phyloP scores from a whole-genome alignment of 2,797 vertebrate species.

The Scomberomorus guttatus region DNA sequence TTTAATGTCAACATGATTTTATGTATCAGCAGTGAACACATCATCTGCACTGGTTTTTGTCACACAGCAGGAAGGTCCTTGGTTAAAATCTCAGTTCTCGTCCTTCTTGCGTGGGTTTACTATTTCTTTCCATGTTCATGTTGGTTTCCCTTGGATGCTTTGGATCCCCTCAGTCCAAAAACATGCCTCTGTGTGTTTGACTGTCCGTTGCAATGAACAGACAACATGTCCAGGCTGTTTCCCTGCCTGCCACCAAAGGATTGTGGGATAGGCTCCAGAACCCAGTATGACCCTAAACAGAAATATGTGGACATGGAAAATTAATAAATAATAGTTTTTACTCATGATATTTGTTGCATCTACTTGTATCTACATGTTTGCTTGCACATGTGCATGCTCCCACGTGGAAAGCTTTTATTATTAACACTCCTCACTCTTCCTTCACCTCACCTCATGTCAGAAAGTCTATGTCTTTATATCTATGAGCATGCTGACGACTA shows the following conservation, averaged over 20 bases:
- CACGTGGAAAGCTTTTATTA: slow-evolving; percentile 8
- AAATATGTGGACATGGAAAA: background rate
- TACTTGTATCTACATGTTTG: background rate
- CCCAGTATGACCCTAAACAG: background rate
- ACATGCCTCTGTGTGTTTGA: background rate
- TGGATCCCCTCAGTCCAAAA: background rate
- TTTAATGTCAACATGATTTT: background rate
- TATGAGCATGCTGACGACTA: slow-evolving; percentile 60
- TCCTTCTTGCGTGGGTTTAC: background rate
- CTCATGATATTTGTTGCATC: slow-evolving; percentile 11
- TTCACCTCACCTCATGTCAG: slow-evolving; percentile 30
- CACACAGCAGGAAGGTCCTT: background rate
- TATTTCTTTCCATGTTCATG: background rate
- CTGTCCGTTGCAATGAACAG: background rate
- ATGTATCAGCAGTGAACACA: background rate
- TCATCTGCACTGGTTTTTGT: too few species aligned
- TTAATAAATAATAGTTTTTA: background rate
- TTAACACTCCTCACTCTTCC: slow-evolving; percentile 20
- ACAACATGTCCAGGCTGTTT: background rate
- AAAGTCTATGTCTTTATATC: slow-evolving; percentile 53
- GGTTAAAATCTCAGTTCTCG: background rate
- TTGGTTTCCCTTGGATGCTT: background rate
- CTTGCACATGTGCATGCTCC: slow-evolving; percentile 10
- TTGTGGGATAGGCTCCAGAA: background rate
- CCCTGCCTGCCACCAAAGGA: background rate